Evolutionary conservation across 2,797 vertebrate species (phyloP).

Genomic region (Chromis chromis): DNA sequence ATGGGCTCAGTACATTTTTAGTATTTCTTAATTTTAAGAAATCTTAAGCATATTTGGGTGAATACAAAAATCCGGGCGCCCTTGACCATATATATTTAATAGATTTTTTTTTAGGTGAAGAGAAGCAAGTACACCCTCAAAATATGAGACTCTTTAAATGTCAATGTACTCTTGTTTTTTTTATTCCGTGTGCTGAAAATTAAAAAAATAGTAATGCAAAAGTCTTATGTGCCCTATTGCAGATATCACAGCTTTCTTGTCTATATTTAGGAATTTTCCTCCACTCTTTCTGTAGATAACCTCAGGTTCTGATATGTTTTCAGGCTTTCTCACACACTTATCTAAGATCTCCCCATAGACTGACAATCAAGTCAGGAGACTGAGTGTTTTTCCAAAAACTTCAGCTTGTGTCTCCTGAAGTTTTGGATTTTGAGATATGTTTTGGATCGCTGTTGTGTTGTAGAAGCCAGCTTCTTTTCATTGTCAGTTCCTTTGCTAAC

Average conservation of each 20-base stretch:
- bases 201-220: neutral
- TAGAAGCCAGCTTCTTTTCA: neutral
- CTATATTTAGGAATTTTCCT: neutral
- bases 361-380: too few relatives aligned
- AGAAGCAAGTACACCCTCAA: neutral
- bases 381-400: too few relatives aligned
- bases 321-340: neutral
- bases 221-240: neutral
- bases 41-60: too few relatives aligned
- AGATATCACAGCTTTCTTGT: neutral
- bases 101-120: too few relatives aligned
- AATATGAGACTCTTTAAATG: neutral
- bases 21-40: neutral
- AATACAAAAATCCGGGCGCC: too few relatives aligned
- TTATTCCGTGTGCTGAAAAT: neutral
- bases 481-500: neutral
- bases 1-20: neutral
- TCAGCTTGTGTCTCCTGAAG: too few relatives aligned
- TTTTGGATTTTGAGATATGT: neutral
- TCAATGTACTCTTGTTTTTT: neutral
- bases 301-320: neutral
- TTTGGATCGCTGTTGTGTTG: neutral
- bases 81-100: too few relatives aligned
- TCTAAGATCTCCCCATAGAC: neutral
- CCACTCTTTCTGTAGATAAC: neutral